Base-by-base conservation (phyloP, 2,797 vertebrate species). In the Sorex maritimensis region DNA sequence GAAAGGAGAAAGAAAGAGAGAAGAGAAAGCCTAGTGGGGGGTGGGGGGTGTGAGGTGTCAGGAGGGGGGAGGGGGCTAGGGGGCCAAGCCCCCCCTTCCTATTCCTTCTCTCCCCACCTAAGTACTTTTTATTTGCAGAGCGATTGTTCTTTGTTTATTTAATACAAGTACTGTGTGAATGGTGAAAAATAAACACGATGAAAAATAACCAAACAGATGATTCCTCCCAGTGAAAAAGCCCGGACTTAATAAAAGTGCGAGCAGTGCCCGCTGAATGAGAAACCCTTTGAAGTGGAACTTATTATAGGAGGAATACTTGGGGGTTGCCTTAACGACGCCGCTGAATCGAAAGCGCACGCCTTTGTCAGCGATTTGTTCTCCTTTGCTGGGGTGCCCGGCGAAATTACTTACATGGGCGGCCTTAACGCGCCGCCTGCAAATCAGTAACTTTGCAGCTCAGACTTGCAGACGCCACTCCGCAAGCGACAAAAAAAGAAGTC, bases 361-460 rank as follows among this genome's bases (percentile, higher is more conserved):
- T 99, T 99, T 99, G 99, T 99, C 99, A 98, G 98, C 96, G 99
- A 99, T 99, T 99, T 99, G 99, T 99, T 99, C 99, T 99, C 99
- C 99, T 99, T 99, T 99, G 98, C 99, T 98, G 98, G 98, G 99
- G 99, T 98, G 99, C 98, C 99, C 98, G 98, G 98, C 99, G 99
- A 99, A 99, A 99, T 99, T 98, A 99, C 99, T 99, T 99, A 99
- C 99, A 99, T 97, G 99, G 99, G 98, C 99, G 98, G 99, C 98
- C 99, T 99, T 99, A 98, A 99, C 99, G 99, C 98, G 98, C 99
- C 99, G 99, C 98, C 99, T 98, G 99, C 99, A 99, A 99, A 99
- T 99, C 99, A 99, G 99, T 99, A 99, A 99, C 99, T 98, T 98
- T 98, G 98, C 98, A 98, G 99, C 99, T 99, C 99, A 99, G 99